Evolutionary conservation across 2,113 vertebrate genomes (phyloP).

Genomic region (Gulo gulo): DNA sequence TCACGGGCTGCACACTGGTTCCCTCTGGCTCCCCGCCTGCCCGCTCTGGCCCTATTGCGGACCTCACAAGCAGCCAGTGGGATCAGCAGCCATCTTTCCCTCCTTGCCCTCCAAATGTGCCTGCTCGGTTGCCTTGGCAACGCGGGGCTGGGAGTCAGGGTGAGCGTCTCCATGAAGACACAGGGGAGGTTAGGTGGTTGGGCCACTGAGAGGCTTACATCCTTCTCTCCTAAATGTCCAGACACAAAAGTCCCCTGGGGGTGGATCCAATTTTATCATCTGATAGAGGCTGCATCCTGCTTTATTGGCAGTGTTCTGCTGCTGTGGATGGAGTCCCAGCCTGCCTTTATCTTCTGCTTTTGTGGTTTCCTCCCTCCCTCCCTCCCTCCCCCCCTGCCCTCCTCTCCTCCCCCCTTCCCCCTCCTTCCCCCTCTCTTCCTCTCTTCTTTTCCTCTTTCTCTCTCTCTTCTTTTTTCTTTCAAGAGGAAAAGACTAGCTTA

Average conservation of each 20-base stretch:
- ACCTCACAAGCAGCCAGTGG: not conserved
- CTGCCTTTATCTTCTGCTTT: not conserved
- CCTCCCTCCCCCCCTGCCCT: accelerated
- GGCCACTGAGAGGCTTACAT: too few relatives aligned
- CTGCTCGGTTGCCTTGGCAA: slow-evolving; percentile 27
- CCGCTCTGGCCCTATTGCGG: accelerated
- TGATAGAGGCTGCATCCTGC: accelerated
- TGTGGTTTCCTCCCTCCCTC: not conserved
- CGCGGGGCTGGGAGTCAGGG: accelerated
- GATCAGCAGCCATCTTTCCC: not conserved
- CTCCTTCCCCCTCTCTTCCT: too few relatives aligned
- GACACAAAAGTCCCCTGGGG: accelerated
- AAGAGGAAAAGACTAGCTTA: not conserved
- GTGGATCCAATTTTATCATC: accelerated
- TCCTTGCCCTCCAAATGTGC: not conserved
- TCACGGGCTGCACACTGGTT: too few relatives aligned
- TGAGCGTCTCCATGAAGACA: not conserved
- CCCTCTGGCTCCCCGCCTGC: accelerated
- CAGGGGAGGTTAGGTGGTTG: not conserved
- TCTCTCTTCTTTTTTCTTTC: not conserved
- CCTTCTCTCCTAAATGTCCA: not conserved
- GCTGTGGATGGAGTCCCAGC: not conserved
- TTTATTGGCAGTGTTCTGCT: accelerated
- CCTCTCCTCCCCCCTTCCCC: accelerated
- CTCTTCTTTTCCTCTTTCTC: accelerated